Evolutionary conservation across 2,888 invertebrate species (phyloP).

Genomic region (Malthinus seriepunctatus): DNA sequence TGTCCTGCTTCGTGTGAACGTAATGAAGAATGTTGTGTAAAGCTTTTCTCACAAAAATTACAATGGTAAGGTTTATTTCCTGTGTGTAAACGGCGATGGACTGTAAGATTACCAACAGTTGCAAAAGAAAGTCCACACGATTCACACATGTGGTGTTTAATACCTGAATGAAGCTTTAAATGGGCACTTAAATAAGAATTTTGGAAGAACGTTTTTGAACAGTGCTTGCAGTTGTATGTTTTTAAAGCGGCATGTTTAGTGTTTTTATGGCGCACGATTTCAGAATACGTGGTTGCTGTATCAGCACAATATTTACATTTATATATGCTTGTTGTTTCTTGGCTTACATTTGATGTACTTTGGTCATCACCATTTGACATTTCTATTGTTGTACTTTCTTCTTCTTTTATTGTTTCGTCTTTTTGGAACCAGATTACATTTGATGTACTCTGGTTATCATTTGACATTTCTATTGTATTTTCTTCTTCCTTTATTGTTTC

Average conservation of each 20-base stretch:
- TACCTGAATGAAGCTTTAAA: slow-evolving; percentile 35
- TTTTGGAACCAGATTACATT: no score
- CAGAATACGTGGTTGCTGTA: slow-evolving; percentile 22
- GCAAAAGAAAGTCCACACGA: slow-evolving; percentile 39
- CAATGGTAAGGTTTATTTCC: slow-evolving; percentile 39
- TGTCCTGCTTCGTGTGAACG: slow-evolving; percentile 38
- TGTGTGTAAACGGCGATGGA: slow-evolving; percentile 38
- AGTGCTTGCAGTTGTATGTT: slow-evolving; percentile 32
- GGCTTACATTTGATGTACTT: no score
- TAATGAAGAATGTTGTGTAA: slow-evolving; percentile 37
- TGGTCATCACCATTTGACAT: no score
- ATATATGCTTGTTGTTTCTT: neutral
- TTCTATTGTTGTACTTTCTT: no score
- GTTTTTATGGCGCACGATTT: slow-evolving; percentile 36
- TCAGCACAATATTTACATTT: slow-evolving; percentile 31
- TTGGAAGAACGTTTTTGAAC: slow-evolving; percentile 38
- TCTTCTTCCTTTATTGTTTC: no score
- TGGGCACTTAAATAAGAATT: slow-evolving; percentile 35
- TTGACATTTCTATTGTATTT: no score
- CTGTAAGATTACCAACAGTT: slow-evolving; percentile 31
- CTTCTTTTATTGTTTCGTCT: no score
- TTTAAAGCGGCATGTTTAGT: slow-evolving; percentile 36
- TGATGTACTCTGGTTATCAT: no score
- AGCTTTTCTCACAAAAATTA: slow-evolving; percentile 34
- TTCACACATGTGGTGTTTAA: slow-evolving; percentile 39